Conservation (phyloP, 2,888 invertebrate species). For the Pandemis corylana region DNA sequence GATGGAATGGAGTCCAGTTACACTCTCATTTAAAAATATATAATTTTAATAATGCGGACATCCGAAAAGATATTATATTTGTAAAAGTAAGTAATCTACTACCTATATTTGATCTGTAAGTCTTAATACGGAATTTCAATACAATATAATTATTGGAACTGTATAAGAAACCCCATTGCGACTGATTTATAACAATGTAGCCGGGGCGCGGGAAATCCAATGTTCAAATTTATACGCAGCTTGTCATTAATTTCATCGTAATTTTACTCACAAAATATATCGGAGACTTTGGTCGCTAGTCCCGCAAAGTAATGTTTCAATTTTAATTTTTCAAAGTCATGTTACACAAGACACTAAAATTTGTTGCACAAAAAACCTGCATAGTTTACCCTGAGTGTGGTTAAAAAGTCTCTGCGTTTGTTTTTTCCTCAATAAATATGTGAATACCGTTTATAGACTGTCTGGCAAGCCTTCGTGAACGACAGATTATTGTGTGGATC, state of each 20-base stretch:
- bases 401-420: not conserved
- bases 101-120: not conserved
- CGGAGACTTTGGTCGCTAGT: not conserved
- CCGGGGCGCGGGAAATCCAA: not conserved
- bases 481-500: constrained; percentile 13
- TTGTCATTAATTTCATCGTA: not conserved
- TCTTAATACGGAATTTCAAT: not conserved
- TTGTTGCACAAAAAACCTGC: not conserved
- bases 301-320: no score
- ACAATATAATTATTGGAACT: not conserved
- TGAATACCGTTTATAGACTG: not conserved
- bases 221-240: constrained; percentile 10
- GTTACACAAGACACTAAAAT: no score
- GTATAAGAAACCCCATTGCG: constrained; percentile 5
- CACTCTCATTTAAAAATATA: not conserved
- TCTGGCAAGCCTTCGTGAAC: constrained; percentile 6
- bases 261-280: not conserved
- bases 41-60: no score
- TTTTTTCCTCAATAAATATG: not conserved
- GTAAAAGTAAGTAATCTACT: not conserved
- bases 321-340: no score
- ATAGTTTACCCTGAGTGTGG: not conserved
- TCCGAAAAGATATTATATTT: no score
- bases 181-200: constrained; percentile 15
- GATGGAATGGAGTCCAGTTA: no score